phyloP scores from a whole-genome alignment of 1,140 invertebrate species.

The Dreissena polymorpha region DNA sequence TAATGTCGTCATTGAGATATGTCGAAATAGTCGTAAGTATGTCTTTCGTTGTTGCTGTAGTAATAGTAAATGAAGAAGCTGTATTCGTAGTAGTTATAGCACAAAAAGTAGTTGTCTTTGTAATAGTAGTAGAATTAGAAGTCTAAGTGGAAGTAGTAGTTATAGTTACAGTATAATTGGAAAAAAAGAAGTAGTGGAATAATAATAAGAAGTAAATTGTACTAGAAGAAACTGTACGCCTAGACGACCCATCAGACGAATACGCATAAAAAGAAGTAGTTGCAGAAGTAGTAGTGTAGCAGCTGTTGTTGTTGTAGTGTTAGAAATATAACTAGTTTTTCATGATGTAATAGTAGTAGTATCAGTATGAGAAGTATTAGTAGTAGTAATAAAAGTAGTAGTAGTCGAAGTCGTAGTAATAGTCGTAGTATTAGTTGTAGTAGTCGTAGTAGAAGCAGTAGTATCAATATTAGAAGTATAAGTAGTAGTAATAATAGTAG shows the following conservation, averaged over 20 bases:
- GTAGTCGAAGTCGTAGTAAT: slow-evolving; percentile 8
- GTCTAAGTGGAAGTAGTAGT: slow-evolving; percentile 10
- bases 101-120: slow-evolving; percentile 22
- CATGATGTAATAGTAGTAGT: slow-evolving; percentile 1
- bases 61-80: slow-evolving; percentile 31
- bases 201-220: no score
- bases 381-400: slow-evolving; percentile 8
- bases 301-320: slow-evolving; percentile 1
- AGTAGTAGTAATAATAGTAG: no score
- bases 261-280: slow-evolving; percentile 9
- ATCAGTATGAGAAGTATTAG: neutral
- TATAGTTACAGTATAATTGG: slow-evolving; percentile 6
- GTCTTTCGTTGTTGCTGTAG: slow-evolving; percentile 24
- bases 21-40: no score
- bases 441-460: no score
- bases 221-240: no score
- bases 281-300: slow-evolving; percentile 7
- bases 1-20: no score
- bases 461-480: no score
- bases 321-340: slow-evolving; percentile 13
- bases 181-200: no score
- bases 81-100: slow-evolving; percentile 42
- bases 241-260: no score
- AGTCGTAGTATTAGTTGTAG: slow-evolving; percentile 48
- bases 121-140: slow-evolving; percentile 22